Base-by-base conservation (phyloP, 2,113 vertebrate genomes). In the Amazona vittata region DNA sequence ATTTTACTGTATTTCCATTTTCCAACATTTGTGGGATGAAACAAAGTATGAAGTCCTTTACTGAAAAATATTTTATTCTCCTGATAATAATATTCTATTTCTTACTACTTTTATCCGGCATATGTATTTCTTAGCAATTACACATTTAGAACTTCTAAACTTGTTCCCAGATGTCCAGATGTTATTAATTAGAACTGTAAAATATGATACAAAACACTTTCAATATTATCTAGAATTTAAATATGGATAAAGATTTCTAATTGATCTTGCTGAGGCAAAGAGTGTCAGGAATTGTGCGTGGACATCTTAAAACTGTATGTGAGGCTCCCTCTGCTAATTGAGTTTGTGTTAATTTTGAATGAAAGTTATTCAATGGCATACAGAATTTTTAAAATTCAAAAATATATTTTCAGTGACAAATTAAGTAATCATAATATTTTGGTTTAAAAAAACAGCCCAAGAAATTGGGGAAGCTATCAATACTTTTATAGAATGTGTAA, bases 111-210 rank as follows among this genome's bases (percentile, higher is more conserved):
- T 93, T 43, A 74, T 82, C 31, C 90, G 65, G 21, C 39, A 93
- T 17, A 46, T 7, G 35, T 70, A 70, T 96, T 90, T 96, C 74
- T 73, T 89, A 78, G 41, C 84, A 79, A 44, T 65, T 94, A 39
- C 57, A 74, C 53, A 86, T 89, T 94, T 91, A 90, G 49, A 21
- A 70, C 59, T 90, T 90, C 68, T 73, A 64, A 91, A 68, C 89
- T 59, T 91, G 67, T 82, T 95, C 44, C 78, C n/a, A 83, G 8
- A 67, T 97, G 86, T 82, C 83, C 92, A 94, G 74, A 89, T 95
- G 74, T 93, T 89, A 94, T 96, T 96, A 91, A 97, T 96, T 96
- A 96, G 50, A 81, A 83, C 79, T 90, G 29, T n/a, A 91, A 91
- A 96, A 90, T 80, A 87, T 53, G 68, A 88, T 87, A 75, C 60